phyloP scores from a whole-genome alignment of 2,797 vertebrate genomes.

The Phoxinus dragarum region DNA sequence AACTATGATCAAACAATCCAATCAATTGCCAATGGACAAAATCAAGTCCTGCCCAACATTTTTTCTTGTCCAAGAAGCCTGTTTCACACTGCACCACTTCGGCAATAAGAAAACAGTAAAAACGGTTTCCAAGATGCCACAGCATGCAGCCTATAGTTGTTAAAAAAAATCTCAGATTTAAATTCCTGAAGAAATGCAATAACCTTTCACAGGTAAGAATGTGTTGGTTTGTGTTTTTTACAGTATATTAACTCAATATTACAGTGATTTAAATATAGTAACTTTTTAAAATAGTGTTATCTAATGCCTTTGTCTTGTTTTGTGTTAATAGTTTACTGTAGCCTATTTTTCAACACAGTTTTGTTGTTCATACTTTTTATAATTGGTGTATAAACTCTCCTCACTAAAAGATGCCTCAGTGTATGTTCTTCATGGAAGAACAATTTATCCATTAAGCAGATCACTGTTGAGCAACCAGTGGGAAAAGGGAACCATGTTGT shows the following conservation, averaged over 20 bases:
- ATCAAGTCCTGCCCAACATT: neutral
- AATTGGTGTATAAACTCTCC: neutral
- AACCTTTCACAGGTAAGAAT: too few relatives aligned
- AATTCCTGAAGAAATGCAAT: too few relatives aligned
- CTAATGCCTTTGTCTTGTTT: too few relatives aligned
- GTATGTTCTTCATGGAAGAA: conserved; percentile 20
- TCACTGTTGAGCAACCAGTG: conserved; percentile 26
- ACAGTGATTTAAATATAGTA: too few relatives aligned
- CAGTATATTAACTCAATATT: too few relatives aligned
- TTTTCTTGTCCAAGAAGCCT: neutral
- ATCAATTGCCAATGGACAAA: neutral
- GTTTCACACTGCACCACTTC: neutral
- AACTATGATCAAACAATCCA: neutral
- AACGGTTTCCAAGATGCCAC: too few relatives aligned
- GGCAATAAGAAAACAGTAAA: neutral
- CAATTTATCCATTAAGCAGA: conserved; percentile 27
- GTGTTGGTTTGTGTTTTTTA: too few relatives aligned
- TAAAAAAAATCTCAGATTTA: too few relatives aligned
- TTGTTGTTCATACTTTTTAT: neutral
- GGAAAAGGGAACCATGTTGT: neutral
- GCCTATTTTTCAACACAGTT: neutral
- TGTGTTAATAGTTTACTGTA: neutral
- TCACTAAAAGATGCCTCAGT: neutral
- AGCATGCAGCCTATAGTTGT: too few relatives aligned
- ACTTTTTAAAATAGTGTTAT: too few relatives aligned